These are phyloP conservation scores for Cryptocephalus moraei DNA, from an alignment of 2,888 invertebrate species.

Conservation along the genomic window DNA sequence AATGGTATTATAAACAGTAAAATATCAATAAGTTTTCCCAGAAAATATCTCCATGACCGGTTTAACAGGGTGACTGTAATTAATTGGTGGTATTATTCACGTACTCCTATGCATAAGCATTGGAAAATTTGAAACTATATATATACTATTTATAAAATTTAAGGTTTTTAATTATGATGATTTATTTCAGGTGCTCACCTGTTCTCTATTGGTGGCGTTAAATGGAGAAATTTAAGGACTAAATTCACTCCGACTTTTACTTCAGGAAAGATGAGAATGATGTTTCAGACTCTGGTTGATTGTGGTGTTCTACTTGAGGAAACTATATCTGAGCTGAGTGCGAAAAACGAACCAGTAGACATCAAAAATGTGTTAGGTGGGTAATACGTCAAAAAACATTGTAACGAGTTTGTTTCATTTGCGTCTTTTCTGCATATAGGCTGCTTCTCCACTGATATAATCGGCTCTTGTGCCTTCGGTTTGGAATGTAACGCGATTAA, in stretches of 20 bases:
- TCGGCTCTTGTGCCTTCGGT: slow-evolving; percentile 45
- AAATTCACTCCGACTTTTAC: slow-evolving; percentile 51
- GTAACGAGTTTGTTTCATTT: not conserved
- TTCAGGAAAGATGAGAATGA: slow-evolving; percentile 51
- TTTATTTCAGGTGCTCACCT: slow-evolving; percentile 33
- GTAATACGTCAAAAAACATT: not conserved
- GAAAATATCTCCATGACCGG: too few species aligned
- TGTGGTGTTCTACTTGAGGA: slow-evolving; percentile 28
- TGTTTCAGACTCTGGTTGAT: slow-evolving; percentile 47
- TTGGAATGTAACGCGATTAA: slow-evolving; percentile 46
- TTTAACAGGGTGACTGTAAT: too few species aligned
- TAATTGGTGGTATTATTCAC: too few species aligned
- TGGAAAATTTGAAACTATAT: too few species aligned
- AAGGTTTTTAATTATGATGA: too few species aligned
- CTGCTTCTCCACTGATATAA: slow-evolving; percentile 14
- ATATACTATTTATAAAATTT: not conserved
- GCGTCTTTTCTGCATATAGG: not conserved
- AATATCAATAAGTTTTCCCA: too few species aligned
- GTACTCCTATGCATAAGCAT: too few species aligned
- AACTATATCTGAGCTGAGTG: slow-evolving; percentile 3
- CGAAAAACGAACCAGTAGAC: slow-evolving; percentile 5
- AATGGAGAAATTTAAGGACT: slow-evolving; percentile 14
- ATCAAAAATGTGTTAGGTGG: slow-evolving; percentile 9
- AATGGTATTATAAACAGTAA: too few species aligned
- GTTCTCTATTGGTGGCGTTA: slow-evolving; percentile 12